Conservation (phyloP, 2,797 vertebrate species). For the Anguilla marmorata region DNA sequence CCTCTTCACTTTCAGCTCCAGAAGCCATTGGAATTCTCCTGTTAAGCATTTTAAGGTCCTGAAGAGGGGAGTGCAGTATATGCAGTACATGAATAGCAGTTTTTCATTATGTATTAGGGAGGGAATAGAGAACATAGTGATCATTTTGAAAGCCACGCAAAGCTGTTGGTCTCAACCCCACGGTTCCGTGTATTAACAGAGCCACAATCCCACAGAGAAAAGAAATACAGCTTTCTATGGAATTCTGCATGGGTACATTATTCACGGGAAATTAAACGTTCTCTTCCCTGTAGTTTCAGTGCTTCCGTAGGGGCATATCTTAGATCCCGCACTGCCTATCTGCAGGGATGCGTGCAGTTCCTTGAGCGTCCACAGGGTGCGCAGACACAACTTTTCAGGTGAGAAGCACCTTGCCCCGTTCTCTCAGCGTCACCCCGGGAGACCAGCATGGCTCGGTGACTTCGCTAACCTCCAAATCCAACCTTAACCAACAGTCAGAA, state of each 20-base stretch:
- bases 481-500: slow-evolving; percentile 48
- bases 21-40: background rate
- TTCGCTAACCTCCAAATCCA: slow-evolving; percentile 7
- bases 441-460: background rate
- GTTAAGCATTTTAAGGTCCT: background rate
- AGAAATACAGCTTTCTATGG: slow-evolving; percentile 66
- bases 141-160: slow-evolving; percentile 26
- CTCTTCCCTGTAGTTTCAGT: slow-evolving; percentile 45
- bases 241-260: slow-evolving; percentile 63
- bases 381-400: background rate
- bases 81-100: slow-evolving; percentile 4
- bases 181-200: slow-evolving; percentile 61
- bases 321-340: slow-evolving; percentile 58
- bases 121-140: background rate
- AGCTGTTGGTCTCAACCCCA: slow-evolving; percentile 61
- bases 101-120: slow-evolving; percentile 27
- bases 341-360: slow-evolving; percentile 10
- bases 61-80: background rate
- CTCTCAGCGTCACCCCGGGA: background rate
- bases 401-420: background rate
- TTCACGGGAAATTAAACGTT: slow-evolving; percentile 72
- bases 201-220: slow-evolving; percentile 67
- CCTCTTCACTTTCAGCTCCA: slow-evolving; percentile 8
- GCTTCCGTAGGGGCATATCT: slow-evolving; percentile 63
- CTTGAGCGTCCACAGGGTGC: background rate